Percentiles rank a stretch among this genome's conserved stretches.
Evolutionary conservation across 2,888 invertebrate genomes (phyloP).

Genomic region (Oxystoma pomonae): DNA sequence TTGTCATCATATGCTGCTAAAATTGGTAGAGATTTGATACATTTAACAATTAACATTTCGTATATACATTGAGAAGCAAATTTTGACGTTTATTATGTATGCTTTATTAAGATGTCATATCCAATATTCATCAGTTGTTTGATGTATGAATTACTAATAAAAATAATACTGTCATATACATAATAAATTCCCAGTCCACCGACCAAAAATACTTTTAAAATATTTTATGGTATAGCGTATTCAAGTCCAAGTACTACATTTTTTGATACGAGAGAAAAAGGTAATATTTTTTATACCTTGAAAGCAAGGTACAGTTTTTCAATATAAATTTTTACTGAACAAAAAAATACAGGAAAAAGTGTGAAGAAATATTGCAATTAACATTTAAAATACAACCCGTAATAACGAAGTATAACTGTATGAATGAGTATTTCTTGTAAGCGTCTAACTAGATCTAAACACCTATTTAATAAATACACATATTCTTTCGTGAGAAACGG

Average conservation of each 20-base stretch:
- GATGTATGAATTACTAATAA: no score
- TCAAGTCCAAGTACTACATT: no score
- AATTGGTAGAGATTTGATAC: not conserved
- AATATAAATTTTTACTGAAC: no score
- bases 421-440: not conserved
- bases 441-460: not conserved
- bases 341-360: no score
- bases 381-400: not conserved
- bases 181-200: no score
- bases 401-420: not conserved
- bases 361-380: not conserved
- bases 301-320: no score
- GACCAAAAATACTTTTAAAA: no score
- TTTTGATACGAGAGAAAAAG: no score
- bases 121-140: no score
- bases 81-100: not conserved
- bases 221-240: no score
- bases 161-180: no score
- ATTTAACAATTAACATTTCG: slow-evolving; percentile 25
- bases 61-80: slow-evolving; percentile 31
- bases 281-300: no score
- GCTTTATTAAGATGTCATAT: not conserved
- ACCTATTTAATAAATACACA: not conserved
- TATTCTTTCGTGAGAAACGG: not conserved
- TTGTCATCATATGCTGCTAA: not conserved